Percentiles rank a stretch among this genome's conserved stretches.
phyloP scores from a whole-genome alignment of 2,113 vertebrate species.

The Cheirogaleus medius region DNA sequence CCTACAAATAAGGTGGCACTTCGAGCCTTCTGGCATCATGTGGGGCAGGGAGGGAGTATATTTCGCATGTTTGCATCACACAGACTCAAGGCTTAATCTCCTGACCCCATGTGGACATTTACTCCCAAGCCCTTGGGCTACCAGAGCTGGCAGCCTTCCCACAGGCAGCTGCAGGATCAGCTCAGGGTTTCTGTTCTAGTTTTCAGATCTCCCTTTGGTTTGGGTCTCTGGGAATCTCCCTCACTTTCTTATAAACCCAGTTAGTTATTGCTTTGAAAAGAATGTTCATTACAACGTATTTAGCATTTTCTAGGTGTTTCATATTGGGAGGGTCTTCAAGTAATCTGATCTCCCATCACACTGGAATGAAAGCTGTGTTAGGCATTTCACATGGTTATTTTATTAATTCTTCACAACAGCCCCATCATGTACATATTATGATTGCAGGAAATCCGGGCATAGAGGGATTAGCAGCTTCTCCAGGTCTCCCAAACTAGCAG shows the following conservation, averaged over 20 bases:
- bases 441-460: background rate
- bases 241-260: slow-evolving; percentile 38
- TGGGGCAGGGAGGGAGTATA: background rate
- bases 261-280: slow-evolving; percentile 61
- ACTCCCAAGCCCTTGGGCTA: background rate
- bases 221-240: slow-evolving; percentile 3
- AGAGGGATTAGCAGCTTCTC: background rate
- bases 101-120: background rate
- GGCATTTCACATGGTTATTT: slow-evolving; percentile 18
- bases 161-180: background rate
- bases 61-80: background rate
- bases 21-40: background rate
- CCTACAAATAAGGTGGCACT: background rate
- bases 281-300: slow-evolving; percentile 27
- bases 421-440: background rate
- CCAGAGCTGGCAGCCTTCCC: background rate
- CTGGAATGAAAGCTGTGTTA: slow-evolving; percentile 27
- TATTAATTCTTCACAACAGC: slow-evolving; percentile 25
- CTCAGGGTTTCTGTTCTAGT: background rate
- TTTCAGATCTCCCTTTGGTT: slow-evolving; percentile 17
- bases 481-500: background rate
- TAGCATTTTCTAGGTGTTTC: slow-evolving; percentile 58
- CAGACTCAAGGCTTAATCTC: background rate
- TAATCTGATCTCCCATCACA: background rate
- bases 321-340: slow-evolving; percentile 47